Evolutionary conservation across 2,888 invertebrate genomes (phyloP).

Genomic region (Leucozona laternaria): DNA sequence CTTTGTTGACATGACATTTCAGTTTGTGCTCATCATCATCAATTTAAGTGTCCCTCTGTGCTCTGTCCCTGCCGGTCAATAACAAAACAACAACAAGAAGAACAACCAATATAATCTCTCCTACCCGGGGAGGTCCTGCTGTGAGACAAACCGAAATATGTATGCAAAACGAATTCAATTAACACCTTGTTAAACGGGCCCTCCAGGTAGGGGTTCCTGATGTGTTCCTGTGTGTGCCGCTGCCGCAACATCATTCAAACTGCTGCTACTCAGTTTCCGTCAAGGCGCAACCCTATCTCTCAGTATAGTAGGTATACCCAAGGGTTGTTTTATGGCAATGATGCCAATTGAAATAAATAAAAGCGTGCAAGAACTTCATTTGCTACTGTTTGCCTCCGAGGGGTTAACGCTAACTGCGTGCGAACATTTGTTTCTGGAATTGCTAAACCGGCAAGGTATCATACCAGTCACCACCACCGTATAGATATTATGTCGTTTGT

Average conservation of each 20-base stretch:
- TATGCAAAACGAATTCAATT: slow-evolving; percentile 84
- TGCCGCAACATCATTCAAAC: slow-evolving; percentile 8
- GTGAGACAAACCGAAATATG: slow-evolving; percentile 76
- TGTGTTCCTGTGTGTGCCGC: not conserved
- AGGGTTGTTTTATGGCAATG: slow-evolving; percentile 46
- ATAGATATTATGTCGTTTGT: no score
- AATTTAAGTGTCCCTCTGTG: slow-evolving; percentile 49
- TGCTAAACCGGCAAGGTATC: slow-evolving; percentile 16
- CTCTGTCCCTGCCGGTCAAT: not conserved
- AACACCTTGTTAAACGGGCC: slow-evolving; percentile 80
- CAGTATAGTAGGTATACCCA: no score
- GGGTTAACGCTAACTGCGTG: slow-evolving; percentile 48
- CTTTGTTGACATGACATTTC: slow-evolving; percentile 81
- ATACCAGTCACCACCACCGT: not conserved
- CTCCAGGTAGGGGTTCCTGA: slow-evolving; percentile 54
- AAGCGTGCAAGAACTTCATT: slow-evolving; percentile 63
- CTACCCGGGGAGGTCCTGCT: slow-evolving; percentile 55
- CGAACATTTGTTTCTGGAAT: slow-evolving; percentile 68
- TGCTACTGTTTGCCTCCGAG: slow-evolving; percentile 66
- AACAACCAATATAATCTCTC: slow-evolving; percentile 35
- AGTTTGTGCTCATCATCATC: slow-evolving; percentile 72
- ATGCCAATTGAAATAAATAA: slow-evolving; percentile 42
- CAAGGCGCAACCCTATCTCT: slow-evolving; percentile 17
- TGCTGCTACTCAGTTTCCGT: slow-evolving; percentile 1
- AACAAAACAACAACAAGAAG: slow-evolving; percentile 20